Percentiles rank a stretch among this genome's conserved stretches.
phyloP scores from a whole-genome alignment of 2,113 vertebrate species.

The Epinephelus fuscoguttatus region DNA sequence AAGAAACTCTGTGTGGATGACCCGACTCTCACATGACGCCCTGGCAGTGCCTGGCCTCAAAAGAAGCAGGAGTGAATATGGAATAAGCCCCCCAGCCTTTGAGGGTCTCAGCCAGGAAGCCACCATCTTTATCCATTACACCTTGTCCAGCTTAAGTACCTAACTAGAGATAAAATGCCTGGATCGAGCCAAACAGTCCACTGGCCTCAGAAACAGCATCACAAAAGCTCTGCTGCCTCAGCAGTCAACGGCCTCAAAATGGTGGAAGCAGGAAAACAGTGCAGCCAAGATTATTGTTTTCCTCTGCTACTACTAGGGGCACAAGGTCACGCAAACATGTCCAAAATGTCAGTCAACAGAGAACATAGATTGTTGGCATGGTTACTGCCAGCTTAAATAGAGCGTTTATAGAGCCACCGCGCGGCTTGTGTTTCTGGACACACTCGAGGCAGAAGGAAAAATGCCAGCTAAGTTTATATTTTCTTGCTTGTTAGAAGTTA shows the following conservation, averaged over 20 bases:
- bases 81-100: conserved; percentile 9
- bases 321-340: conserved; percentile 46
- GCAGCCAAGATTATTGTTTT: conserved; percentile 12
- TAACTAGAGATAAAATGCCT: conserved; percentile 14
- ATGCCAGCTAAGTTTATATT: background rate
- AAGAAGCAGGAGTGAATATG: background rate
- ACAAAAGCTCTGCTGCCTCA: conserved; percentile 52
- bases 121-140: conserved; percentile 52
- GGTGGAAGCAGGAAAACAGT: conserved; percentile 44
- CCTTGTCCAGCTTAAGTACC: conserved; percentile 28
- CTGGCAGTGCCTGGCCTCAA: background rate
- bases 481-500: background rate
- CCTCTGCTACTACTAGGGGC: conserved; percentile 17
- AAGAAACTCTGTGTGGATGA: conserved; percentile 2
- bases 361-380: conserved; percentile 8
- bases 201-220: conserved; percentile 3
- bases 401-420: background rate
- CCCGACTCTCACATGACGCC: conserved; percentile 6
- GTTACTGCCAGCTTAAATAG: background rate
- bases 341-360: conserved; percentile 34
- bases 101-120: conserved; percentile 24
- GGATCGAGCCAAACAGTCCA: conserved; percentile 3
- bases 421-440: background rate
- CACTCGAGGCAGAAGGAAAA: background rate
- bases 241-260: conserved; percentile 56